A percentile compares a stretch with the other conserved stretches of the same genome.
Conservation (phyloP, 64 coral and sea anemone genomes). For the Exaiptasia diaphana region DNA sequence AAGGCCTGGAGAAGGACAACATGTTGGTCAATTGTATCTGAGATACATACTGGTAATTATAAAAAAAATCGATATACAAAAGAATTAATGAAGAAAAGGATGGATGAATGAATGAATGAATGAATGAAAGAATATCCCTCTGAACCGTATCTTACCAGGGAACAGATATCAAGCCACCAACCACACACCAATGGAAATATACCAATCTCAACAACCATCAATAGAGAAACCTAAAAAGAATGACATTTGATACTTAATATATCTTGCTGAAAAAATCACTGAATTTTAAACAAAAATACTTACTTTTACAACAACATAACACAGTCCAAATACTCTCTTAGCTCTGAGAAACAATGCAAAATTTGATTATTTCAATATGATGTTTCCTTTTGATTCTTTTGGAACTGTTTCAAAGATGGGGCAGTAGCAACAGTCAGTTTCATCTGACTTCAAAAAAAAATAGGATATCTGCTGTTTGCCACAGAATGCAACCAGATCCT, state of each 20-base stretch:
- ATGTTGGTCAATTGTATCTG: no score
- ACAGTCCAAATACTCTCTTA: constrained; percentile 73
- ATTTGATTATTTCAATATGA: no score
- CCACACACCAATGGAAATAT: constrained; percentile 95
- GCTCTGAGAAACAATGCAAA: constrained; percentile 30
- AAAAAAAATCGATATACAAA: neutral
- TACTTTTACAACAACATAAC: constrained; percentile 78
- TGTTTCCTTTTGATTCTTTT: no score
- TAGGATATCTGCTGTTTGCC: no score
- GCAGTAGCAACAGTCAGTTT: no score
- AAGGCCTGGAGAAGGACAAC: constrained; percentile 48
- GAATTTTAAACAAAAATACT: neutral
- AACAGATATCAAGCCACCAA: constrained; percentile 96
- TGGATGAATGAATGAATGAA: no score
- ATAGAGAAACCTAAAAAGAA: constrained; percentile 69
- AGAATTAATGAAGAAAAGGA: no score
- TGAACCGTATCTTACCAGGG: constrained; percentile 89
- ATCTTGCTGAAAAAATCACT: neutral
- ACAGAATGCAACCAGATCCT: no score
- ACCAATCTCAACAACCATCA: constrained; percentile 98
- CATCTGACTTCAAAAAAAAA: no score
- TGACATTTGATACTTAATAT: neutral
- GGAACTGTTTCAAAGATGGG: no score
- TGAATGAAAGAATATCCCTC: neutral
- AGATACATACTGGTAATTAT: neutral